Evolutionary conservation across 2,113 vertebrate genomes (phyloP), one percentile per base, ranked within the genome.

Genomic region (Lonchura striata): DNA sequence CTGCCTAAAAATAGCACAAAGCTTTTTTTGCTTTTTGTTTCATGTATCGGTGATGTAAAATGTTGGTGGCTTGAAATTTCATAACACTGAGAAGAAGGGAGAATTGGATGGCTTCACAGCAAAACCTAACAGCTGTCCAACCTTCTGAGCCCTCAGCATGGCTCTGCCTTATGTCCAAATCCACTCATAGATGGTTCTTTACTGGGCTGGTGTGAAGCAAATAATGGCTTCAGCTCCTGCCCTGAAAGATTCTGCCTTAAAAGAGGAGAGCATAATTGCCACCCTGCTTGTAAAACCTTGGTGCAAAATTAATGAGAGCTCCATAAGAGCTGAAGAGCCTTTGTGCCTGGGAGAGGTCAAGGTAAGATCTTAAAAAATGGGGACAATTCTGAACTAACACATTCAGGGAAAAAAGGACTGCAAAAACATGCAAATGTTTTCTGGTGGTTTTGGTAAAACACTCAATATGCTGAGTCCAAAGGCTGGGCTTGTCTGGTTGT

Each of bases 21-120:
- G 21, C 15, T 80, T 92, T 87, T 87, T 95, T 94, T 50, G 53
- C 37, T 93, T 85, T 88, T 80, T 60, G 53, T 88, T 92, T 90
- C 14, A 0, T n/a, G 0, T 8, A 22, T 22, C 0, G 2, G 28
- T 41, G 70, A 53, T 46, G 57, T 56, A 79, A 91, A 94, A 64
- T 0, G 1, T 37, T 18, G 52, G 31, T 4, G 3, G 41, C 31
- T 59, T 72, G 61, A 25, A 90, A 72, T 54, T 61, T 86, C 82
- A 46, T 49, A 72, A 65, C 5, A 2, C 9, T 22, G 50, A 80
- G 82, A 79, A 71, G 63, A 74, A 69, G 20, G 65, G 71, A 88
- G 63, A 42, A 50, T 69, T 19, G 19, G 23, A 42, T 46, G 63
- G 59, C 15, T 74, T 61, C 59, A 44, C 15, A 65, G 44, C 21